Percentiles rank a stretch among this genome's conserved stretches.
Conservation (phyloP, 92 coral and sea anemone species). For the Epizoanthus rinbou region DNA sequence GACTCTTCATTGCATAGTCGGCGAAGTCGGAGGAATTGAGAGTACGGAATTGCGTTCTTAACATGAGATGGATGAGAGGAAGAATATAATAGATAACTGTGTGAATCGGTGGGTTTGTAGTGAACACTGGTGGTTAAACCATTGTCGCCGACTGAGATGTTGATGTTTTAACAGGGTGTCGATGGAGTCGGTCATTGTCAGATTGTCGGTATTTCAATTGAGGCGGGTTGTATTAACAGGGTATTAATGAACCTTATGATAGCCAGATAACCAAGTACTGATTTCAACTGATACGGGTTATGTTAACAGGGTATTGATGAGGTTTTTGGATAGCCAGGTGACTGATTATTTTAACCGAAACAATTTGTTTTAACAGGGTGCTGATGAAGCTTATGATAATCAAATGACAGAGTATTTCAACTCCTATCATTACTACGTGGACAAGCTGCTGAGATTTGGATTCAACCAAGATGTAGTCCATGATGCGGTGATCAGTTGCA, state of each 20-base stretch:
- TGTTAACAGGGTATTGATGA: slow-evolving; percentile 65
- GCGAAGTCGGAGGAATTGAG: too few species aligned
- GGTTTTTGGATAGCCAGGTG: slow-evolving; percentile 78
- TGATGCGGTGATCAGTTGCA: slow-evolving; percentile 80
- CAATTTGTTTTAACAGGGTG: too few species aligned
- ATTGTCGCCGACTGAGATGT: too few species aligned
- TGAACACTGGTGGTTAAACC: too few species aligned
- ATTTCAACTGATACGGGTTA: slow-evolving; percentile 83
- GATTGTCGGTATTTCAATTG: slow-evolving; percentile 34
- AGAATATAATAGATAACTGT: too few species aligned
- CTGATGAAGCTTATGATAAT: slow-evolving; percentile 89
- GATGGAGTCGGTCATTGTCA: too few species aligned
- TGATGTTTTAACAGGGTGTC: too few species aligned
- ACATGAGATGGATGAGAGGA: too few species aligned
- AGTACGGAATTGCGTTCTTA: too few species aligned
- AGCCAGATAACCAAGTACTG: slow-evolving; percentile 71
- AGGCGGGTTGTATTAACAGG: slow-evolving; percentile 63
- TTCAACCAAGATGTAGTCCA: slow-evolving; percentile 84
- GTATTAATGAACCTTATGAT: slow-evolving; percentile 84
- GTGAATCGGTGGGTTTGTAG: too few species aligned
- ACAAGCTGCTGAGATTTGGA: slow-evolving; percentile 85
- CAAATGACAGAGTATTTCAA: slow-evolving; percentile 77
- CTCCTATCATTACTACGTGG: slow-evolving; percentile 93
- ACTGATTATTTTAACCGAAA: not conserved
- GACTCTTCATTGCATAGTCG: too few species aligned